phyloP scores from a whole-genome alignment of 1,140 invertebrate genomes.

The Cydia fagiglandana region DNA sequence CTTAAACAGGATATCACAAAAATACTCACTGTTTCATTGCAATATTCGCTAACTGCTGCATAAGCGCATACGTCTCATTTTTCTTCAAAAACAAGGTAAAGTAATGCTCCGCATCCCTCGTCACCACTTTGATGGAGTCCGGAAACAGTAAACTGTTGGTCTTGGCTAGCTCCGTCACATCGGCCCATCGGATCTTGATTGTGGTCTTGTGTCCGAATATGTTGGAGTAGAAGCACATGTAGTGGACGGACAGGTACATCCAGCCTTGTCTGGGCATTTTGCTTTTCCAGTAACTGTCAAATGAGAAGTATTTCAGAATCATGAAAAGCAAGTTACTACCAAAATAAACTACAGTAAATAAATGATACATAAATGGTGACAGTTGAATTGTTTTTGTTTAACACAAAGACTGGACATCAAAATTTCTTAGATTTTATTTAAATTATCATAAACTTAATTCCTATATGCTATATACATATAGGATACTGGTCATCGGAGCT shows the following conservation, averaged over 20 bases:
- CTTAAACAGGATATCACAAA: neutral
- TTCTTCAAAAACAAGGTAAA: slow-evolving; percentile 95
- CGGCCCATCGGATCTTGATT: slow-evolving; percentile 91
- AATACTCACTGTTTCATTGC: slow-evolving; percentile 92
- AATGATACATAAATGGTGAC: no score
- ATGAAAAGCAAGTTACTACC: neutral
- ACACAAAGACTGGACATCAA: no score
- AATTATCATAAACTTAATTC: no score
- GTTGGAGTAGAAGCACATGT: slow-evolving; percentile 97
- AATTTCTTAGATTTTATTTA: no score
- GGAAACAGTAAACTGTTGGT: slow-evolving; percentile 90
- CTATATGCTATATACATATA: no score
- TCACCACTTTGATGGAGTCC: slow-evolving; percentile 91
- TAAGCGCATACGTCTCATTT: slow-evolving; percentile 93
- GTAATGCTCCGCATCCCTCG: slow-evolving; percentile 89
- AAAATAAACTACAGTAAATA: no score
- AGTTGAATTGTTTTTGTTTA: no score
- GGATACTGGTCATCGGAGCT: no score
- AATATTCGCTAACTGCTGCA: slow-evolving; percentile 97
- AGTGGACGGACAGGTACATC: slow-evolving; percentile 97
- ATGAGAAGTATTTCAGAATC: neutral
- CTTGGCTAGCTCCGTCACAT: slow-evolving; percentile 86
- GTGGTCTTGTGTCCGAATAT: slow-evolving; percentile 95
- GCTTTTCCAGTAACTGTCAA: slow-evolving; percentile 94
- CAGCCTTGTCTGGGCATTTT: slow-evolving; percentile 96